Base-by-base conservation (phyloP, 2,888 invertebrate genomes). In the Chesias legatella region DNA sequence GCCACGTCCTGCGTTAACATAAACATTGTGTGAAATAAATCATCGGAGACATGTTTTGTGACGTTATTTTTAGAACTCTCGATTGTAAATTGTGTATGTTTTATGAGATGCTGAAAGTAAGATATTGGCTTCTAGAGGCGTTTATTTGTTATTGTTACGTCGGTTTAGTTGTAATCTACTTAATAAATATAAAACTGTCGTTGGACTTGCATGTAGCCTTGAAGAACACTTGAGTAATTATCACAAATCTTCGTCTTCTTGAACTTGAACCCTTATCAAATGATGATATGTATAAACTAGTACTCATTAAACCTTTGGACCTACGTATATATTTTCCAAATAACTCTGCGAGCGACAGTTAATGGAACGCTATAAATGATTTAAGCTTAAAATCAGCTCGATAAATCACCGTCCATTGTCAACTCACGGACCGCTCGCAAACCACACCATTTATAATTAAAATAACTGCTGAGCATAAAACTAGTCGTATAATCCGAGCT, bases 1-100 rank as follows among this genome's bases (percentile, higher is more conserved):
- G n/a, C 64, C 73, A 71, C 71, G 74, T 73, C 74, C 75, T 74
- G 75, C 63, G 63, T 53, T 53, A 53, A 80, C 76, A 79, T 79
- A 82, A 82, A 81, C 80, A 81, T 75, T 62, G 71, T 69, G 77
- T 76, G 76, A 79, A 76, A 79, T 84, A 84, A 83, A 84, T 83
- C 84, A 83, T 79, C 67, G 69, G 70, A 57, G 72, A 74, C 75
- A 75, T 72, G 76, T 73, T 68, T 68, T 69, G 73, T 71, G 72
- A 70, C 71, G 61, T 60, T 74, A 71, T 73, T 75, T 76, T 73
- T 71, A 69, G 64, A 62, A 48, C 48, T 48, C 43, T 39, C 60
- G 60, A 66, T 69, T 58, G 59, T 63, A 56, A 56, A 58, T 58
- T 63, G 61, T 58, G 56, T 61, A 59, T 64, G 67, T 66, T 68